Conservation (phyloP, 2,113 vertebrate species). For the Todiramphus chloris region DNA sequence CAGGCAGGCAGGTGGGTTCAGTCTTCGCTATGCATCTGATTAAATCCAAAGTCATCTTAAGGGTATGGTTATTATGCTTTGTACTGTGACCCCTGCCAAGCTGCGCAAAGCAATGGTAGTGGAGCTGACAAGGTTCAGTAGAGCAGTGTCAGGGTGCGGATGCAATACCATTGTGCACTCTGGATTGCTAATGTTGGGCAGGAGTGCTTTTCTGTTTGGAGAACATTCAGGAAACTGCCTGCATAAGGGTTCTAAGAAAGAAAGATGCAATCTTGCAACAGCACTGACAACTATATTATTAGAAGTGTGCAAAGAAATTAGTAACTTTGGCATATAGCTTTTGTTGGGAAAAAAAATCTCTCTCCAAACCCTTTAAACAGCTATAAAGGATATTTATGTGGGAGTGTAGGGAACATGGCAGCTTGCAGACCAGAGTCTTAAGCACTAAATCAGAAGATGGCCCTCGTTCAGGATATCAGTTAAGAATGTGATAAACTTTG, state of each 20-base stretch:
- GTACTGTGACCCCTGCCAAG: not conserved
- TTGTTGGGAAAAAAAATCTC: rapidly evolving
- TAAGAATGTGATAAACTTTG: not conserved
- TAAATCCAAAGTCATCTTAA: not conserved
- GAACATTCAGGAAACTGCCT: not conserved
- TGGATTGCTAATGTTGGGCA: not conserved
- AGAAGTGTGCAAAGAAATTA: not conserved
- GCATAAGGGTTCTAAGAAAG: not conserved
- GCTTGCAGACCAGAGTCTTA: not conserved
- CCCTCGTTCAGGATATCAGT: not conserved
- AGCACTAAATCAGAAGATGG: not conserved
- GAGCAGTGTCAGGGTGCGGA: not conserved
- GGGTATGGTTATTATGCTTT: not conserved
- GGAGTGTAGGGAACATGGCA: not conserved
- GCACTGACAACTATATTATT: not conserved
- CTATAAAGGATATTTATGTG: not conserved
- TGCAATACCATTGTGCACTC: not conserved
- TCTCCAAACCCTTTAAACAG: not conserved
- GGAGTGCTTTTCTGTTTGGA: not conserved
- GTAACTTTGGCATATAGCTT: not conserved
- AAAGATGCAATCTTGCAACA: not conserved
- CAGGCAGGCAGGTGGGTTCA: not conserved
- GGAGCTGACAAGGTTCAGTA: not conserved
- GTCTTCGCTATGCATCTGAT: not conserved
- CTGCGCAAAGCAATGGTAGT: not conserved